Percentiles rank a stretch among this genome's conserved stretches.
These are phyloP conservation scores for Prorops nasuta DNA, from an alignment of 1,140 invertebrate genomes.

Conservation along the genomic window DNA sequence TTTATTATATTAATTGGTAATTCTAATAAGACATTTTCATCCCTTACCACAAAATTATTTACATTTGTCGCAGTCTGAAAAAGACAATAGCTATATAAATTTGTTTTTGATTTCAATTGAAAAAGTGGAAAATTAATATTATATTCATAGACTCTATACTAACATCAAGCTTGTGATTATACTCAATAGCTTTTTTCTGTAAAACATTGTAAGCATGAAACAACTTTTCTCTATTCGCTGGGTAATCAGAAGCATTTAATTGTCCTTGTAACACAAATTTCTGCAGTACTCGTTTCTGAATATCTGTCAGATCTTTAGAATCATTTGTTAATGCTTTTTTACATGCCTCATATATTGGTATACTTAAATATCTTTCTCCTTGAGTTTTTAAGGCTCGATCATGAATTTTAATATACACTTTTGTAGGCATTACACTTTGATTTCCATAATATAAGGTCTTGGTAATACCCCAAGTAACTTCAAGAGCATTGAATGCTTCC, in stretches of 20 bases:
- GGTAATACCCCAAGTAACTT: slow-evolving; percentile 82
- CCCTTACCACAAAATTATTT: slow-evolving; percentile 68
- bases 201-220: slow-evolving; percentile 35
- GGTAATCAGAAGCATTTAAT: slow-evolving; percentile 72
- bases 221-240: slow-evolving; percentile 46
- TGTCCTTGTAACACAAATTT: slow-evolving; percentile 80
- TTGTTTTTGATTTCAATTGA: neutral
- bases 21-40: slow-evolving; percentile 66
- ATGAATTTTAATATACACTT: slow-evolving; percentile 73
- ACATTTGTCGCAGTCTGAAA: slow-evolving; percentile 58
- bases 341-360: slow-evolving; percentile 67
- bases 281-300: slow-evolving; percentile 69
- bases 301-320: slow-evolving; percentile 62
- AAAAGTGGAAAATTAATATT: neutral
- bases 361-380: slow-evolving; percentile 66
- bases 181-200: slow-evolving; percentile 58
- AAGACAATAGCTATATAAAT: neutral
- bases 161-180: slow-evolving; percentile 64
- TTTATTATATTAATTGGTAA: slow-evolving; percentile 73
- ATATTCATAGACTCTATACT: slow-evolving; percentile 1
- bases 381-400: slow-evolving; percentile 67
- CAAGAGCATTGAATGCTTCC: slow-evolving; percentile 67
- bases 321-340: slow-evolving; percentile 60
- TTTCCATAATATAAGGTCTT: slow-evolving; percentile 82
- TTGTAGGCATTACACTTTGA: slow-evolving; percentile 74